Evolutionary conservation across 2,113 vertebrate species (phyloP).

Genomic region (Theristicus caerulescens): DNA sequence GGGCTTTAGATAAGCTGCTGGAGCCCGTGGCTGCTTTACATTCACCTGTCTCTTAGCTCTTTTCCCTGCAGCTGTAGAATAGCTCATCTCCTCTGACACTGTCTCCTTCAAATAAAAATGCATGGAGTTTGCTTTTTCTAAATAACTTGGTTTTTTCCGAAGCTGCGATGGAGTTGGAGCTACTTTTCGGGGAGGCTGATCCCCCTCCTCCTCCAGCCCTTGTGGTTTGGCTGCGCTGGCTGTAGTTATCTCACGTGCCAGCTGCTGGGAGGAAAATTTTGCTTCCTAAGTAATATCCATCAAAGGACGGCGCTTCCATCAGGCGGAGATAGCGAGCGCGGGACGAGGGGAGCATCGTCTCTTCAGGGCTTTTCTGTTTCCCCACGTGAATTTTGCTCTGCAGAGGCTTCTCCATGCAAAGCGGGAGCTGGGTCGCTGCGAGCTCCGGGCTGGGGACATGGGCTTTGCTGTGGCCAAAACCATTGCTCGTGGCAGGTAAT

Average conservation of each 20-base stretch:
- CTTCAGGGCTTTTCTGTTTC: background rate
- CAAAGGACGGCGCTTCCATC: background rate
- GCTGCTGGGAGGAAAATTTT: slow-evolving; percentile 27
- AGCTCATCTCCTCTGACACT: background rate
- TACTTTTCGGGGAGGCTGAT: background rate
- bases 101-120: slow-evolving; percentile 45
- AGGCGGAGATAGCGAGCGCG: background rate
- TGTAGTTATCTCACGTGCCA: slow-evolving; percentile 1
- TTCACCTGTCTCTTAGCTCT: background rate
- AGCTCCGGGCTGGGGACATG: accelerated
- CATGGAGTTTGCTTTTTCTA: slow-evolving; percentile 38
- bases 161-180: background rate
- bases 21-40: background rate
- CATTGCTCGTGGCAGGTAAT: accelerated
- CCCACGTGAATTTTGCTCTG: background rate
- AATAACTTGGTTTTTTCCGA: background rate
- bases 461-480: background rate
- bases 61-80: background rate
- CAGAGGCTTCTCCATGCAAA: background rate
- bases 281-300: slow-evolving; percentile 24
- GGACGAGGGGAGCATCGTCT: background rate
- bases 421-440: background rate
- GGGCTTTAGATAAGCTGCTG: background rate
- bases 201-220: background rate
- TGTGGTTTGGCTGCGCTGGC: background rate